Percentiles rank a stretch among this genome's conserved stretches.
These are phyloP conservation scores for Pelvicachromis taeniatus DNA, from an alignment of 2,113 vertebrate genomes.

Conservation along the genomic window DNA sequence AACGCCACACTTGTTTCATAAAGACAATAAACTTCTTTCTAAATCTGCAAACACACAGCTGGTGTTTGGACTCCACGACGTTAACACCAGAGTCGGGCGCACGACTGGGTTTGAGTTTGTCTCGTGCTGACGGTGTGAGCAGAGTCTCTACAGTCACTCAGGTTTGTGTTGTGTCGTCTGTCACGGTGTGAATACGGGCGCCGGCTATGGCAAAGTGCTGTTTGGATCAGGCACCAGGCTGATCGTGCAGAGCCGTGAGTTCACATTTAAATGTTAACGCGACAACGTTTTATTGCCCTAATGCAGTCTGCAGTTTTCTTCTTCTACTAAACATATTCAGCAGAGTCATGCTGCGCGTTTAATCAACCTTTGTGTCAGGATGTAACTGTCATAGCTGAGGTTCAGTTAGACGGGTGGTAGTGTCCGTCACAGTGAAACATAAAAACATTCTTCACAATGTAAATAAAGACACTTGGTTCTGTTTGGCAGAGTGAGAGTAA, in stretches of 20 bases:
- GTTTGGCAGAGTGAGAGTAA: too few species aligned
- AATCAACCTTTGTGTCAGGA: accelerated
- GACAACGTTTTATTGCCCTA: too few species aligned
- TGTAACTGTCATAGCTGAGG: not conserved
- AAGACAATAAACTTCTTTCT: not conserved
- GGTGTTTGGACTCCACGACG: too few species aligned
- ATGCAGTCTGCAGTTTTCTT: not conserved
- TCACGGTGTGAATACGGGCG: not conserved
- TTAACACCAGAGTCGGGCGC: too few species aligned
- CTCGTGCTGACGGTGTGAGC: too few species aligned
- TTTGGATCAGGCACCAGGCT: not conserved
- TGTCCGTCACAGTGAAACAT: accelerated
- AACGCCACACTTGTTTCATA: not conserved
- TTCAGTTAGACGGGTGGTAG: not conserved
- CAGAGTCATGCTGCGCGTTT: accelerated
- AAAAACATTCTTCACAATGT: too few species aligned
- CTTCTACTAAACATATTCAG: not conserved
- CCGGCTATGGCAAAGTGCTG: not conserved
- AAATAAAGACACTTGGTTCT: too few species aligned
- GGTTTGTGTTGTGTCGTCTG: not conserved
- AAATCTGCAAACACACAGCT: too few species aligned
- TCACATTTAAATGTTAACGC: not conserved
- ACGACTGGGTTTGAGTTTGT: too few species aligned
- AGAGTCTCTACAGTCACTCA: too few species aligned
- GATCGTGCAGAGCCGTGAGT: not conserved